phyloP scores from a whole-genome alignment of 2,888 invertebrate genomes.

The Girardia tigrina region DNA sequence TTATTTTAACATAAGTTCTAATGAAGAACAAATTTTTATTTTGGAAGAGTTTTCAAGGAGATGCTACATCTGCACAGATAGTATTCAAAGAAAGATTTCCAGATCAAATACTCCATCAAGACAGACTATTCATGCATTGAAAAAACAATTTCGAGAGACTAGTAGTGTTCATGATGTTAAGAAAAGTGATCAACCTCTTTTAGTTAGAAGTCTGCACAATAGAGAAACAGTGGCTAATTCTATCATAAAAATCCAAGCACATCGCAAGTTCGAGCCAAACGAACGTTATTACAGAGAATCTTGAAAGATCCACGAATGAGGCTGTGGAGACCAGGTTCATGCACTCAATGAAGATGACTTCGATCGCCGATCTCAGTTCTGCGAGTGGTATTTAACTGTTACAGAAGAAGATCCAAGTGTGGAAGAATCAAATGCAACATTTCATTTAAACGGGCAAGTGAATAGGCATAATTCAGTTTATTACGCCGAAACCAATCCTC shows the following conservation, averaged over 20 bases:
- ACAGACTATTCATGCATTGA: slow-evolving; percentile 17
- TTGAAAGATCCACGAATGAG: slow-evolving; percentile 27
- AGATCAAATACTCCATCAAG: too few relatives aligned
- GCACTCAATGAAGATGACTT: slow-evolving; percentile 27
- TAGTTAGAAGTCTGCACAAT: too few relatives aligned
- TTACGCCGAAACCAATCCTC: slow-evolving; percentile 24
- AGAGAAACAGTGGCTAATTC: background rate
- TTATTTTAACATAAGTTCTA: too few relatives aligned
- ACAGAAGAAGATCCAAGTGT: slow-evolving; percentile 28
- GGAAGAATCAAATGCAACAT: slow-evolving; percentile 25
- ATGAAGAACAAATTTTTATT: background rate
- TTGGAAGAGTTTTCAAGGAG: slow-evolving; percentile 25
- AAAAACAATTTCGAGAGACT: slow-evolving; percentile 20
- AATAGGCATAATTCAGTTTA: slow-evolving; percentile 26
- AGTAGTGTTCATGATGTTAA: slow-evolving; percentile 21
- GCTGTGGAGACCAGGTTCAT: slow-evolving; percentile 27
- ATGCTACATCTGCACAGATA: slow-evolving; percentile 1
- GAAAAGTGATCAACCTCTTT: background rate
- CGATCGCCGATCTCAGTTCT: slow-evolving; percentile 24
- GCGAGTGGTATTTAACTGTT: slow-evolving; percentile 24
- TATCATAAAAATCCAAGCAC: too few relatives aligned
- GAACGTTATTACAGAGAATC: slow-evolving; percentile 24
- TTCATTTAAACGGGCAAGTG: slow-evolving; percentile 26
- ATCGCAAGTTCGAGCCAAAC: slow-evolving; percentile 14
- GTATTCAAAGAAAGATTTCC: too few relatives aligned